Percentiles rank a stretch among this genome's conserved stretches.
These are phyloP conservation scores for Eueremaeus valkanovi DNA, from an alignment of 2,888 invertebrate species.

Conservation along the genomic window DNA sequence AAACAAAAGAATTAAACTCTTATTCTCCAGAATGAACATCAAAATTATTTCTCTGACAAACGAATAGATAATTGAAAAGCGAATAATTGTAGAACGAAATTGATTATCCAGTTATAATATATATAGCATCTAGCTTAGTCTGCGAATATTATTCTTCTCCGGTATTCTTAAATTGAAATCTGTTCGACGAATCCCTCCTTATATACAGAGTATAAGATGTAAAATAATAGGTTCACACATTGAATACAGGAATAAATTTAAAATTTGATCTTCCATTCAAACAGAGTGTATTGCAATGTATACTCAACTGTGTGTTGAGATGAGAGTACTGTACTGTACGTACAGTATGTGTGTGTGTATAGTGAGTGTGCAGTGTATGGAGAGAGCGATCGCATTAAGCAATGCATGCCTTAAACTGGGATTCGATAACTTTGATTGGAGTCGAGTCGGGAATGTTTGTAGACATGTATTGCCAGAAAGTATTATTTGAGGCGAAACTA, in stretches of 20 bases:
- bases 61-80: not conserved
- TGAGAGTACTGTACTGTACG: too few relatives aligned
- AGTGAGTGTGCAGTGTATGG: not conserved
- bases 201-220: not conserved
- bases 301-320: too few relatives aligned
- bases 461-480: not conserved
- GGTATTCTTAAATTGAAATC: not conserved
- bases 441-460: not conserved
- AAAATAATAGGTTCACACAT: not conserved
- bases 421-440: not conserved
- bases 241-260: not conserved
- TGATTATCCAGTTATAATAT: not conserved
- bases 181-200: not conserved
- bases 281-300: too few relatives aligned
- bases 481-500: not conserved
- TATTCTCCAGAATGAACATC: not conserved
- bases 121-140: not conserved
- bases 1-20: not conserved
- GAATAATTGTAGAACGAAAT: not conserved
- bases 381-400: not conserved
- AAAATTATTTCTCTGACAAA: not conserved
- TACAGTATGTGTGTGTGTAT: too few relatives aligned
- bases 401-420: not conserved
- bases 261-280: not conserved
- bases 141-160: not conserved